Evolutionary conservation across 2,888 invertebrate species (phyloP).

Genomic region (Nemotelus pantherinus): DNA sequence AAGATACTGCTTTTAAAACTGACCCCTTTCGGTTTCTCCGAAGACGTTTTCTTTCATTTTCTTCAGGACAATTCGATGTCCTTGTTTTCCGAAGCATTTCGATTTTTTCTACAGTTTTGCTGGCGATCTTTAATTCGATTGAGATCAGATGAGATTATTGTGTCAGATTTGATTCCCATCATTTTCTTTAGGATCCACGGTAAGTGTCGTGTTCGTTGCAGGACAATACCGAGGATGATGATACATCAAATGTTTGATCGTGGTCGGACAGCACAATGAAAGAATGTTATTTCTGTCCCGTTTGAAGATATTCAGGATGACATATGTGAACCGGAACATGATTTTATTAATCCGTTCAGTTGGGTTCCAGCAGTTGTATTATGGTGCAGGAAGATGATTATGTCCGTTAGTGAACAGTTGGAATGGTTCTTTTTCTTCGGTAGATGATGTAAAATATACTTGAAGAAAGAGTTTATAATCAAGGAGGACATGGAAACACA

Average conservation of each 20-base stretch:
- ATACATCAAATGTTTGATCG: slow-evolving; percentile 31
- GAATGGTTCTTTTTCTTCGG: too few species aligned
- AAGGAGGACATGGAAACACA: too few species aligned
- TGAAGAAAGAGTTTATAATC: too few species aligned
- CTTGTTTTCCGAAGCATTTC: slow-evolving; percentile 1
- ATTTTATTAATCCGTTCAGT: too few species aligned
- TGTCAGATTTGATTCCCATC: slow-evolving; percentile 54
- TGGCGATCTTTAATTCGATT: slow-evolving; percentile 21
- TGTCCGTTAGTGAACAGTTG: too few species aligned
- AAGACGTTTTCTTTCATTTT: neutral
- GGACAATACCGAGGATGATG: slow-evolving; percentile 25
- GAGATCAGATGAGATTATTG: slow-evolving; percentile 46
- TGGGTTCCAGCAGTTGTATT: too few species aligned
- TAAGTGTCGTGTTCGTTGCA: slow-evolving; percentile 45
- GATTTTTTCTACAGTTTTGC: neutral
- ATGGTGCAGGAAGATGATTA: too few species aligned
- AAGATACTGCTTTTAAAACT: slow-evolving; percentile 47
- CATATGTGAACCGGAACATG: slow-evolving; percentile 50
- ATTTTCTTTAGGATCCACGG: slow-evolving; percentile 24
- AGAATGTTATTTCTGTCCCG: slow-evolving; percentile 41
- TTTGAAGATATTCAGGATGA: slow-evolving; percentile 36
- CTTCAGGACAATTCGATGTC: slow-evolving; percentile 20
- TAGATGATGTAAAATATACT: too few species aligned
- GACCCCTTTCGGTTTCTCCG: slow-evolving; percentile 51
- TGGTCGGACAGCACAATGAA: slow-evolving; percentile 24